Evolutionary conservation across 2,888 invertebrate genomes (phyloP), one percentile per base, ranked within the genome.

Genomic region (Drosophila neoperkinsi): DNA sequence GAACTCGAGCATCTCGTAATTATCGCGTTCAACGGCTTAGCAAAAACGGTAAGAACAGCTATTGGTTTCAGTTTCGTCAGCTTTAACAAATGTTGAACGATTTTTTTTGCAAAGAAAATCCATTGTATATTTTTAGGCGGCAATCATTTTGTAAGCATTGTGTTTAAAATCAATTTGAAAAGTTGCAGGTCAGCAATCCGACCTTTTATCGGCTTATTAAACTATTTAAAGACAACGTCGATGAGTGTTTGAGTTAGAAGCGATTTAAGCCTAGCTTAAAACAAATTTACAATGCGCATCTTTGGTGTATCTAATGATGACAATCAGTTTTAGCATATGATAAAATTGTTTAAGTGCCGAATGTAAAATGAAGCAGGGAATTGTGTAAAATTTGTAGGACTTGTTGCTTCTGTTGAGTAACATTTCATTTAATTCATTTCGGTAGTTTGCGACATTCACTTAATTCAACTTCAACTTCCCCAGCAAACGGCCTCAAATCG

Each of bases 111-210:
- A 13, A 10, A 11, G 10, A 43, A 33, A 59, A 64, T 36, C 6
- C 34, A 33, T 60, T 57, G 83, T 64, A 65, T 74, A 74, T 68
- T 66, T 77, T 72, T 18, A 34, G 74, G 85, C 78, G 34, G 53
- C 21, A 13, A 2, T 13, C 1, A 33, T 25, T 50, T 52, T 28
- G 10, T 18, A 4, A 25, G 16, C 16, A 16, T 46, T 7, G 16
- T 21, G 21, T 1, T 25, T 16, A 25, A 13, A 25, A 9, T 25
- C n/a, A 25, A 46, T 46, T 25, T 25, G 5, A 13, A 46, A 46
- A 25, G 25, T 46, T 46, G 25, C 25, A 25, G 25, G 21, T 21
- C 21, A 46, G 21, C 21, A 46, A 46, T 21, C 21, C 21, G 43
- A 13, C 7, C 46, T 21, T 46, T 46, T 46, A 13, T 7, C 21